phyloP scores from a whole-genome alignment of 2,888 invertebrate species.

The Colostygia pectinataria region DNA sequence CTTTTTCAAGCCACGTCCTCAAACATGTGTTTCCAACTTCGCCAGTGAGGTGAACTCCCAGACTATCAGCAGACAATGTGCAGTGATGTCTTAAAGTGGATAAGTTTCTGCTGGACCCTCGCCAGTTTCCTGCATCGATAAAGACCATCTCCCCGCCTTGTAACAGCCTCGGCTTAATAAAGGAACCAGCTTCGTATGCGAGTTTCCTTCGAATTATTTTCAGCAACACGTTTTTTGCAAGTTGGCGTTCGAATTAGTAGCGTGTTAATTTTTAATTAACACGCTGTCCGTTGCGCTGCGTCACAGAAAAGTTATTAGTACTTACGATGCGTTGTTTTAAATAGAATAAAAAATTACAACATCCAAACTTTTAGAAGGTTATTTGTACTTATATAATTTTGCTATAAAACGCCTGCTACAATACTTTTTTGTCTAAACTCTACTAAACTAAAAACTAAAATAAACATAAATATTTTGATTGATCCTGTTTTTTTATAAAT shows the following conservation, averaged over 20 bases:
- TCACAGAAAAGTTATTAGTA: no score
- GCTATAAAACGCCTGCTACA: no score
- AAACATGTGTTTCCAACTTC: slow-evolving; percentile 9
- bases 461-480: no score
- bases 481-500: no score
- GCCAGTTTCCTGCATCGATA: slow-evolving; percentile 56
- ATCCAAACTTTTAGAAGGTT: no score
- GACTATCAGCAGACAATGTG: slow-evolving; percentile 39
- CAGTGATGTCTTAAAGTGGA: slow-evolving; percentile 61
- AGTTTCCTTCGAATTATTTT: slow-evolving; percentile 25
- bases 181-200: slow-evolving; percentile 33
- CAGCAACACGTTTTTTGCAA: slow-evolving; percentile 13
- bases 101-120: slow-evolving; percentile 55
- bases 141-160: slow-evolving; percentile 43
- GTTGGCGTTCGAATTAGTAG: slow-evolving; percentile 3
- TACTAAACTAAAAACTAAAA: no score
- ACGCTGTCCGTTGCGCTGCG: background rate
- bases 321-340: no score
- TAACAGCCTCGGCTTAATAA: slow-evolving; percentile 43
- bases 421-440: no score
- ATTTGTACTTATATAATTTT: no score
- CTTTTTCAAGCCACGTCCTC: slow-evolving; percentile 1
- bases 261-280: background rate
- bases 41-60: slow-evolving; percentile 10
- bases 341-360: no score